Evolutionary conservation across 2,113 vertebrate species (phyloP).

Genomic region (Rhinoderma darwinii): DNA sequence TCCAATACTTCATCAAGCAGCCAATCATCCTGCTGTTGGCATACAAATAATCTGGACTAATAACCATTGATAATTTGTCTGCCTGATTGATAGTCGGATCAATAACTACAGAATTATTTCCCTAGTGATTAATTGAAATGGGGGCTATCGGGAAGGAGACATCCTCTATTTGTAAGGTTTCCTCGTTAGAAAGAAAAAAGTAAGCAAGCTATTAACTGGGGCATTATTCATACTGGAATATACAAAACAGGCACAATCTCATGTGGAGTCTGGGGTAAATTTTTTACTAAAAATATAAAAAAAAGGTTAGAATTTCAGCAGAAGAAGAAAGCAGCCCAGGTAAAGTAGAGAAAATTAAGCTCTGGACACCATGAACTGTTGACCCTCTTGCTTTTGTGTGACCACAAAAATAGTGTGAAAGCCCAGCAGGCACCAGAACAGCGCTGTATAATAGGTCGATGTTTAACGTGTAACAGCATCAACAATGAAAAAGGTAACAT

Average conservation of each 20-base stretch:
- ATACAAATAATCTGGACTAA: constrained; percentile 46
- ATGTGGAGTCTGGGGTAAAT: constrained; percentile 48
- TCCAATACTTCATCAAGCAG: constrained; percentile 10
- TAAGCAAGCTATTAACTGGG: neutral
- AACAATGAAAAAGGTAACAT: constrained; percentile 47
- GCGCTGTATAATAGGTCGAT: constrained; percentile 63
- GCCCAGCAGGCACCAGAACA: constrained; percentile 61
- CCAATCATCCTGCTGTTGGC: neutral
- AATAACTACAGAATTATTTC: constrained; percentile 56
- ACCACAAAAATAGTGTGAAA: constrained; percentile 67
- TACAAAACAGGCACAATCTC: constrained; percentile 21
- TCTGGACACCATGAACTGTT: constrained; percentile 71
- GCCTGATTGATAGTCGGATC: constrained; percentile 58
- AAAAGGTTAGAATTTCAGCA: constrained; percentile 62
- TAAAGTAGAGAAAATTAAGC: constrained; percentile 65
- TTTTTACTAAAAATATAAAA: constrained; percentile 64
- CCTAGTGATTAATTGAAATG: constrained; percentile 49
- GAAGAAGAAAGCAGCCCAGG: constrained; percentile 57
- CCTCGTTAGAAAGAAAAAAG: neutral
- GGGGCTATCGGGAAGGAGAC: constrained; percentile 41
- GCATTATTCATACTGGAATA: neutral
- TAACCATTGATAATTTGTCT: constrained; percentile 55
- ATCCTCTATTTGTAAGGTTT: neutral
- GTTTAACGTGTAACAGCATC: constrained; percentile 60
- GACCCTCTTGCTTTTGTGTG: constrained; percentile 65